Evolutionary conservation across 1,140 invertebrate species (phyloP), one percentile per base, ranked within the genome.

Genomic region (Drosophila murphyi): DNA sequence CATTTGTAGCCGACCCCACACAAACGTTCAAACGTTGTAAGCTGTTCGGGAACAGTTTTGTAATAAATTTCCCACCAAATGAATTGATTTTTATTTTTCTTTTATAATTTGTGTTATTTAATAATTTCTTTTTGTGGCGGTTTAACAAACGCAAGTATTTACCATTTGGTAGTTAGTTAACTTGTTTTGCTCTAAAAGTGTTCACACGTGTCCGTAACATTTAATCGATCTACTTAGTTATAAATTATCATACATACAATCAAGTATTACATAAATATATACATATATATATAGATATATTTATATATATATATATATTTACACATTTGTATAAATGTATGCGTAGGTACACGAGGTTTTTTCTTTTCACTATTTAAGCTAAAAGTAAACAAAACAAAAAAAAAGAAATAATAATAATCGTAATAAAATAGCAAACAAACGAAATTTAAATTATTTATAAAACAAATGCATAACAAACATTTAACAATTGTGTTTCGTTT

Each of bases 381-480:
- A 20, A 20, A 20, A 20, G 20, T 20, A 20, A 20, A 20, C 20
- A 20, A 20, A 20, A 20, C 20, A 82, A 82, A 82, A 77, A 74
- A 37, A 69, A 52, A 56, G 55, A 2, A 55, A 57, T 37, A 20
- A 35, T 12, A 65, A 61, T 12, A 45, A 35, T 6, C 45, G n/a
- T 54, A 59, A 56, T 41, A 60, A n/a, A n/a, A 63, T 32, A 35
- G 20, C 63, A 63, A 63, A 31, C 29, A 48, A 59, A 52, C 55
- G 39, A 63, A 63, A 63, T n/a, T 37, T 12, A 57, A 37, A 52
- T 32, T 57, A 35, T 43, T n/a, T 71, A 56, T 64, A 86, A 82
- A 87, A 83, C 80, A 87, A 87, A 87, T 88, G 83, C 83, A 83
- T 87, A 87, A 87, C 83, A 88, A 87, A 82, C 83, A 87, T 87